phyloP scores from a whole-genome alignment of 2,113 vertebrate genomes.

The Nerophis lumbriciformis region DNA sequence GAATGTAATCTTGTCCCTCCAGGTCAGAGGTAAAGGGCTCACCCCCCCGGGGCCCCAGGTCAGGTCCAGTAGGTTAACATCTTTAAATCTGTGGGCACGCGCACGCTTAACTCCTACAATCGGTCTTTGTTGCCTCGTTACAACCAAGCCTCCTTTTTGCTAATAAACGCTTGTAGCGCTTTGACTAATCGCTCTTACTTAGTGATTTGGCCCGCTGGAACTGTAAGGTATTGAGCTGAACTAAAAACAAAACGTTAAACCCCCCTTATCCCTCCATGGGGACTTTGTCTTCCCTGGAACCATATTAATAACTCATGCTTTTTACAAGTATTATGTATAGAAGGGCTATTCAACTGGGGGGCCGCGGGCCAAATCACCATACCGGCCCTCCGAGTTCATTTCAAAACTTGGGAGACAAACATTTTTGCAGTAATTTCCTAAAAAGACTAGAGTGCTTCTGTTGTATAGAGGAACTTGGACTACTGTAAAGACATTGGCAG shows the following conservation, averaged over 20 bases:
- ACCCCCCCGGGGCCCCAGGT: neutral
- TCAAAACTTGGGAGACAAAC: no score
- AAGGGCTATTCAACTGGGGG: no score
- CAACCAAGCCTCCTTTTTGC: neutral
- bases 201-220: neutral
- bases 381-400: no score
- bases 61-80: constrained; percentile 5
- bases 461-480: no score
- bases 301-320: no score
- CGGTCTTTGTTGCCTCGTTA: neutral
- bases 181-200: neutral
- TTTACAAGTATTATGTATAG: no score
- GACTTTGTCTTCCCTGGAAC: no score
- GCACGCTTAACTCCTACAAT: neutral
- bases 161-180: neutral
- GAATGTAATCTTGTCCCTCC: constrained; percentile 2
- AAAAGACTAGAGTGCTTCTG: no score
- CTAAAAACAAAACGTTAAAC: neutral
- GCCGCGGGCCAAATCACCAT: no score
- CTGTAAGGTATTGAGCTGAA: neutral
- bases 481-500: no score
- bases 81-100: neutral
- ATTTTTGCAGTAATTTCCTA: no score
- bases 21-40: neutral
- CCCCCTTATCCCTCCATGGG: no score